phyloP scores from a whole-genome alignment of 2,888 invertebrate species.

The Brachyptera risi region DNA sequence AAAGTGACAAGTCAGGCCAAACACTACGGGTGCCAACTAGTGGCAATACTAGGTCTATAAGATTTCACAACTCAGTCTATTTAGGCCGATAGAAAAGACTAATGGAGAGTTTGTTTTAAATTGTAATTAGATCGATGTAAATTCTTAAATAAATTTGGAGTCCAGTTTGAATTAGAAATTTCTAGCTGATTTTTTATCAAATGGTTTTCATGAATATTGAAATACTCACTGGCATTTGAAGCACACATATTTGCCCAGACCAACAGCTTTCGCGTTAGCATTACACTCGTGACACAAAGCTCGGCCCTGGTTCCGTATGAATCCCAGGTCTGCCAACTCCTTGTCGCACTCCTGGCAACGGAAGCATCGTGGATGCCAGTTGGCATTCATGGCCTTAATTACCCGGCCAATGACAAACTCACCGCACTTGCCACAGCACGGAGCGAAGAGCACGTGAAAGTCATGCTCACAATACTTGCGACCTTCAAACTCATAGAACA shows the following conservation, averaged over 20 bases:
- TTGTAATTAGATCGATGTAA: too few species aligned
- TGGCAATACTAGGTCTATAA: too few species aligned
- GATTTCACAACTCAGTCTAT: too few species aligned
- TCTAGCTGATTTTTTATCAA: too few species aligned
- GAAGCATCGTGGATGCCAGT: slow-evolving; percentile 99
- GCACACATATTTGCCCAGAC: slow-evolving; percentile 93
- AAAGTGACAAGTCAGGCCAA: too few species aligned
- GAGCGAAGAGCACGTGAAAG: slow-evolving; percentile 94
- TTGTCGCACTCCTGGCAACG: slow-evolving; percentile 89
- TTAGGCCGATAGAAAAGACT: too few species aligned
- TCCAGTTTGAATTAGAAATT: too few species aligned
- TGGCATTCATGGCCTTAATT: slow-evolving; percentile 98
- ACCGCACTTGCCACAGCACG: slow-evolving; percentile 77
- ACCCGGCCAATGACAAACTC: slow-evolving; percentile 98
- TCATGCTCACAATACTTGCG: slow-evolving; percentile 99
- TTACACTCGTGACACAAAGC: slow-evolving; percentile 95
- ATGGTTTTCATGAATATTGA: too few species aligned
- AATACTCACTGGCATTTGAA: slow-evolving; percentile 98
- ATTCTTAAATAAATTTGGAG: too few species aligned
- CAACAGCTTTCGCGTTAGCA: slow-evolving; percentile 91
- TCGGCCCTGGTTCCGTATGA: slow-evolving; percentile 85
- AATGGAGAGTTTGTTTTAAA: too few species aligned
- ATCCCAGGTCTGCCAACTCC: slow-evolving; percentile 93
- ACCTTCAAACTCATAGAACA: slow-evolving; percentile 98
- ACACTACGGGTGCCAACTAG: too few species aligned